A percentile compares a stretch with the other conserved stretches of the same genome.
Evolutionary conservation across 2,888 invertebrate species (phyloP).

Genomic region (Mamestra brassicae): DNA sequence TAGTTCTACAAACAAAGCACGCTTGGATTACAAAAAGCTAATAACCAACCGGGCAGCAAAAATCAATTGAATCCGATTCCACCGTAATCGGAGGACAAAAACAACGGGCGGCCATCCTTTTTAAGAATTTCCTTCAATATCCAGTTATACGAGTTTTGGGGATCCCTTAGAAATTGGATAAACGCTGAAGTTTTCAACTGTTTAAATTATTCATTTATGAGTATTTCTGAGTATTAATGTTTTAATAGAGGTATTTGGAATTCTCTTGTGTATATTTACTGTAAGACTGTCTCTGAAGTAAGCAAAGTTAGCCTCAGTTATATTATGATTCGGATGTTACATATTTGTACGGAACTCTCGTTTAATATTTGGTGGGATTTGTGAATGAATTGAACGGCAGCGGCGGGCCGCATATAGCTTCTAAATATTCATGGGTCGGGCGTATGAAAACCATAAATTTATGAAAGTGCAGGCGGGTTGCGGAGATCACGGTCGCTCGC

Average conservation of each 20-base stretch:
- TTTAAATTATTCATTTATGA: conserved; percentile 46
- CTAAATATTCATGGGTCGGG: conserved; percentile 82
- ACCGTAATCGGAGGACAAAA: conserved; percentile 48
- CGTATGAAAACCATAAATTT: conserved; percentile 77
- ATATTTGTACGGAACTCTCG: conserved; percentile 46
- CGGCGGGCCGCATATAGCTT: conserved; percentile 73
- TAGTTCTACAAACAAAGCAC: conserved; percentile 25
- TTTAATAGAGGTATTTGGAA: conserved; percentile 15
- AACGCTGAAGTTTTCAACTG: conserved; percentile 36
- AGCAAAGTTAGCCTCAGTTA: neutral
- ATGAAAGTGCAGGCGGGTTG: conserved; percentile 65
- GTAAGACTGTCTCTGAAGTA: neutral
- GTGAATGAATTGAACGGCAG: conserved; percentile 72
- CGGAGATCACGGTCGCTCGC: conserved; percentile 61
- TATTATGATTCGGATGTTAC: neutral
- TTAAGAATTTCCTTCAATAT: conserved; percentile 57
- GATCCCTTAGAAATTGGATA: conserved; percentile 41
- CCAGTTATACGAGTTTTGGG: conserved; percentile 49
- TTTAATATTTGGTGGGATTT: conserved; percentile 69
- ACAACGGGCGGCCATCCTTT: conserved; percentile 29
- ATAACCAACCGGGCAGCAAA: conserved; percentile 36
- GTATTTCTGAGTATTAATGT: conserved; percentile 14
- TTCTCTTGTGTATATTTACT: neutral
- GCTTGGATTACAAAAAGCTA: conserved; percentile 49
- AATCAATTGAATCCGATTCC: conserved; percentile 54